Percentiles rank a stretch among this genome's conserved stretches.
phyloP scores from a whole-genome alignment of 2,113 vertebrate species.

The Cygnus atratus region DNA sequence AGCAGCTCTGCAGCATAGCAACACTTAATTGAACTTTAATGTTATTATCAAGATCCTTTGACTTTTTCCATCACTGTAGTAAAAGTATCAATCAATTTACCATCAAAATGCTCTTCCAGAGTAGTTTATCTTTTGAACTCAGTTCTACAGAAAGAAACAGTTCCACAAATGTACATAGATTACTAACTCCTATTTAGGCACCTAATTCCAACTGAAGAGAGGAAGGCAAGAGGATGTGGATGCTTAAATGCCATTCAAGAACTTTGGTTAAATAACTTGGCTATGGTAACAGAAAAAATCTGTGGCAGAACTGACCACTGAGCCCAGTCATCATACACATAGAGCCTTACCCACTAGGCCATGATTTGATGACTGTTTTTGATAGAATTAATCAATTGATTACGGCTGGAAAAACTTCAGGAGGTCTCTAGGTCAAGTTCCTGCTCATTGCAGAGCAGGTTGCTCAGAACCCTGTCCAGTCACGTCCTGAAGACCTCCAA shows the following conservation, averaged over 20 bases:
- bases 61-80: background rate
- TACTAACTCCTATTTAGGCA: background rate
- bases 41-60: background rate
- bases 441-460: background rate
- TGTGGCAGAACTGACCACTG: background rate
- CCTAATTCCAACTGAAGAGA: background rate
- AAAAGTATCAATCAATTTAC: background rate
- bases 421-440: background rate
- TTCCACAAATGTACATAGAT: background rate
- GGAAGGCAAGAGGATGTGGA: background rate
- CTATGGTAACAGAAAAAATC: background rate
- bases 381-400: background rate
- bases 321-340: background rate
- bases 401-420: background rate
- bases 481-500: background rate
- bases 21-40: background rate
- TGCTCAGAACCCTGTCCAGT: background rate
- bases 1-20: background rate
- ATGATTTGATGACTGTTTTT: background rate
- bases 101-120: background rate
- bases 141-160: background rate
- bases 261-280: background rate
- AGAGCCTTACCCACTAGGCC: background rate
- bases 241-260: background rate
- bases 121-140: background rate